These are phyloP conservation scores for Pseudocheirus occidentalis DNA, from an alignment of 2,797 vertebrate genomes.

Conservation along the genomic window DNA sequence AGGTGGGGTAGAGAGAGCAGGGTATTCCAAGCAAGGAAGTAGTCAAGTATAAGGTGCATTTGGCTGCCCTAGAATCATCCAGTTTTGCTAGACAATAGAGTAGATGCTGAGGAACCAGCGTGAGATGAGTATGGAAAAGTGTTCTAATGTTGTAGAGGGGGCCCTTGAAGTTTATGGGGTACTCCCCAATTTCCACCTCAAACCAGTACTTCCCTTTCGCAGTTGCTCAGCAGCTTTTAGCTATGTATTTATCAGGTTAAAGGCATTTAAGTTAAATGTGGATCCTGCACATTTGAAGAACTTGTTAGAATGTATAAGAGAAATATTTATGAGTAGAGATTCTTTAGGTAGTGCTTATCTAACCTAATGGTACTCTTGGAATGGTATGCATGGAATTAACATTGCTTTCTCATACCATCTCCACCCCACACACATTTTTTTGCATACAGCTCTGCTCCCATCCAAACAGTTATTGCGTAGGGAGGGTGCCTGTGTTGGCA, in stretches of 20 bases:
- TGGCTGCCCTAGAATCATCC: not conserved
- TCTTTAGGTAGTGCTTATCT: not conserved
- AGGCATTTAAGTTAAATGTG: not conserved
- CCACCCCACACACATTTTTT: not conserved
- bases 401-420: conserved; percentile 10
- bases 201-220: not conserved
- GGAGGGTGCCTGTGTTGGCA: not conserved
- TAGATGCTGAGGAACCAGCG: not conserved
- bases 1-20: not conserved
- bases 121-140: not conserved
- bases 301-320: not conserved
- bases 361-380: conserved; percentile 1
- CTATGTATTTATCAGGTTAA: not conserved
- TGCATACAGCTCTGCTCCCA: not conserved
- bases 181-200: not conserved
- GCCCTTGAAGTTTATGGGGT: not conserved
- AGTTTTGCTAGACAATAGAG: not conserved
- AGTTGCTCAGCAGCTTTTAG: not conserved
- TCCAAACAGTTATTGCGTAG: not conserved
- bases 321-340: not conserved
- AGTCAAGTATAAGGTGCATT: not conserved
- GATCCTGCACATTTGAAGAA: not conserved
- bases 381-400: not conserved
- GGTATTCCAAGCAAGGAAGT: not conserved
- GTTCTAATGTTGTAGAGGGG: not conserved